Conservation (phyloP, 2,888 invertebrate species). For the Nephrotoma flavescens region DNA sequence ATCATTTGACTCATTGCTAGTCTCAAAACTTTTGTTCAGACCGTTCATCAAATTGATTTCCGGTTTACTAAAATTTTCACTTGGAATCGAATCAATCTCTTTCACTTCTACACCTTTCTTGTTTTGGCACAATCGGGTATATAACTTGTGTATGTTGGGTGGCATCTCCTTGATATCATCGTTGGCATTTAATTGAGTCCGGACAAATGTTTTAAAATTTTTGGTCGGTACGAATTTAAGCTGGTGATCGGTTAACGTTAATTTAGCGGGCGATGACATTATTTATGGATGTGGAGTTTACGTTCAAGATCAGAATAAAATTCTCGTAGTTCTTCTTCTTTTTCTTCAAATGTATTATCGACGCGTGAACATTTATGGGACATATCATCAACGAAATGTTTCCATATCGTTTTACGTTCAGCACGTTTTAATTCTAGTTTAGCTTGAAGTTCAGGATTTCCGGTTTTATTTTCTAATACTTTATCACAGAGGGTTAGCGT, state of each 20-base stretch:
- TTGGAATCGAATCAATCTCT: neutral
- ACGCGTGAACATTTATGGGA: constrained; percentile 59
- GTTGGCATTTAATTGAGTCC: neutral
- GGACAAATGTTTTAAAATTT: neutral
- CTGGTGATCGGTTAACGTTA: neutral
- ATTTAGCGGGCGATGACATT: constrained; percentile 7
- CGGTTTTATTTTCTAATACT: constrained; percentile 42
- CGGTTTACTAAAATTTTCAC: neutral
- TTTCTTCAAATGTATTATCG: constrained; percentile 61
- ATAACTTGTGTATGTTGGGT: constrained; percentile 12
- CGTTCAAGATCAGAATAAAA: constrained; percentile 61
- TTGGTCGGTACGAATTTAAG: neutral
- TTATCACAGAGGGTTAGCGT: constrained; percentile 46
- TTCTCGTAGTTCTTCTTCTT: constrained; percentile 59
- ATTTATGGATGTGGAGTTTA: constrained; percentile 46
- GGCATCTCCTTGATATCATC: constrained; percentile 10
- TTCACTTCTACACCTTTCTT: constrained; percentile 9
- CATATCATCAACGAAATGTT: constrained; percentile 63
- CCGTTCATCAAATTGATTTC: constrained; percentile 6
- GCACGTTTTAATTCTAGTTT: constrained; percentile 35
- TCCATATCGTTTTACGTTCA: constrained; percentile 47
- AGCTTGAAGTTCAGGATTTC: constrained; percentile 37
- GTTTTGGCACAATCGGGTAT: neutral
- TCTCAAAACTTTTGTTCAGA: neutral
- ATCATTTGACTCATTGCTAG: neutral